Evolutionary conservation across 2,888 invertebrate genomes (phyloP).

Genomic region (Ptychoptera albimana): DNA sequence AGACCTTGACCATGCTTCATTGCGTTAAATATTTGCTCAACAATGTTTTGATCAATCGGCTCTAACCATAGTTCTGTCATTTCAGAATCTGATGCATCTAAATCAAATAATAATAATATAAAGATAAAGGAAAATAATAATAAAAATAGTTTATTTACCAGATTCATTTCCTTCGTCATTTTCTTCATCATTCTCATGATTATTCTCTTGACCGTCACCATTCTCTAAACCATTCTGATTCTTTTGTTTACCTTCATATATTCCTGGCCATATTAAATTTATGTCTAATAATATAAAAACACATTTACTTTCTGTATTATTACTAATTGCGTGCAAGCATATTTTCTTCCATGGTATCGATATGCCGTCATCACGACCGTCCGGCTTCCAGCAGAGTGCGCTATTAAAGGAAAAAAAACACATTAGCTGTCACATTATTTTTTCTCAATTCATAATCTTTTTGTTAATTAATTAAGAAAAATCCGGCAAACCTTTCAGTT

Average conservation of each 20-base stretch:
- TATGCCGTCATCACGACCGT: slow-evolving; percentile 21
- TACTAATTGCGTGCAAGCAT: slow-evolving; percentile 26
- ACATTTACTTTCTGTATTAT: slow-evolving; percentile 20
- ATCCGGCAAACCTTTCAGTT: slow-evolving; percentile 21
- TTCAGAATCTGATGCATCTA: slow-evolving; percentile 25
- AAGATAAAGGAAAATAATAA: no score
- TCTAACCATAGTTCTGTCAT: slow-evolving; percentile 57
- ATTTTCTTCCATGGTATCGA: slow-evolving; percentile 28
- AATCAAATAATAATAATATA: background rate
- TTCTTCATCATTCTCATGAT: slow-evolving; percentile 6
- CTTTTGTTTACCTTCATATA: slow-evolving; percentile 14
- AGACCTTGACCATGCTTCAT: slow-evolving; percentile 63
- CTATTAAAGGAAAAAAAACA: slow-evolving; percentile 13
- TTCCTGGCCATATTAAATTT: slow-evolving; percentile 24
- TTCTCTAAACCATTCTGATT: background rate
- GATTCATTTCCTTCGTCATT: slow-evolving; percentile 10
- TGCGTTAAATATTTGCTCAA: slow-evolving; percentile 50
- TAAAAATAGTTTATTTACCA: slow-evolving; percentile 7
- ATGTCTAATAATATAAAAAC: slow-evolving; percentile 28
- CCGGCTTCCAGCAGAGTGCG: slow-evolving; percentile 25
- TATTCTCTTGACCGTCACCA: slow-evolving; percentile 11
- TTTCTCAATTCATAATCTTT: background rate
- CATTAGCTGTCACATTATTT: background rate
- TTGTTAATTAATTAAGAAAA: background rate
- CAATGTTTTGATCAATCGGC: slow-evolving; percentile 42